Evolutionary conservation across 2,797 vertebrate genomes (phyloP).

Genomic region (Aphelocoma californica): DNA sequence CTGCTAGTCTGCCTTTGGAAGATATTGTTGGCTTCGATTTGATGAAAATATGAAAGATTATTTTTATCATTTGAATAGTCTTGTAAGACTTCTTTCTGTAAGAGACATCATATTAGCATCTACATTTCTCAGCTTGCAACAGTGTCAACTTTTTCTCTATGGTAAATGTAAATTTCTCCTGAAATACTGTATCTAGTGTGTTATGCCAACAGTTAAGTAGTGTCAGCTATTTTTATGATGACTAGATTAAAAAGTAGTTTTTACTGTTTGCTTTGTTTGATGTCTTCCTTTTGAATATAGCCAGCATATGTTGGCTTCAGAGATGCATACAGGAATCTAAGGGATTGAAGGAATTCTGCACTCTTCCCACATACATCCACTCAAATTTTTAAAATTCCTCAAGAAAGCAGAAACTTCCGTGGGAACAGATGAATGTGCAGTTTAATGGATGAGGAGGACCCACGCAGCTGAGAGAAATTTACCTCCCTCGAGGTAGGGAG

Average conservation of each 20-base stretch:
- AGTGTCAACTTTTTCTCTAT: background rate
- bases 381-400: constrained; percentile 43
- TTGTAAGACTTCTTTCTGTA: background rate
- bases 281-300: background rate
- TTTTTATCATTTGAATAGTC: background rate
- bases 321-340: background rate
- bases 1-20: background rate
- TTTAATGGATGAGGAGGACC: background rate
- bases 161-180: background rate
- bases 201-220: background rate
- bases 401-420: constrained; percentile 4
- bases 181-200: background rate
- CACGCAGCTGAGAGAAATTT: background rate
- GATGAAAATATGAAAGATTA: background rate
- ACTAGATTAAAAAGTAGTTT: background rate
- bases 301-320: background rate
- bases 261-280: background rate
- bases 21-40: background rate
- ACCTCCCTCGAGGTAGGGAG: background rate
- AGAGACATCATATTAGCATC: background rate
- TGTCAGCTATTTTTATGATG: constrained; percentile 9
- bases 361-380: constrained; percentile 33
- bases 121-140: background rate
- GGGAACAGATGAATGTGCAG: background rate
- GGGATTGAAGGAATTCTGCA: constrained; percentile 17